Evolutionary conservation across 2,113 vertebrate genomes (phyloP).

Genomic region (Austrofundulus limnaeus): DNA sequence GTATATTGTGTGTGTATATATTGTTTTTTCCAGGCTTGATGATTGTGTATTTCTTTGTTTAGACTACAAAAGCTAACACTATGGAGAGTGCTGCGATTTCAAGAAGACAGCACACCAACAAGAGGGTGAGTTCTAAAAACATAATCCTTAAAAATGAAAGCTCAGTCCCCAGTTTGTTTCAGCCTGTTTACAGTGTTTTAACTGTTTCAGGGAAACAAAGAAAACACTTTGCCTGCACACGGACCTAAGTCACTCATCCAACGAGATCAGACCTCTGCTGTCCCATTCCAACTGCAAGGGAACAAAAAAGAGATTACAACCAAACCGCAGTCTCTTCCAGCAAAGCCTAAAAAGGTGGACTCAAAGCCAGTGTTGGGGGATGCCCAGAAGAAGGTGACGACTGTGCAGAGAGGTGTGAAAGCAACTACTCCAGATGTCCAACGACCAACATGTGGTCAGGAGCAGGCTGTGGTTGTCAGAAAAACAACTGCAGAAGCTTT

Average conservation of each 20-base stretch:
- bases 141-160: background rate
- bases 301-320: constrained; percentile 22
- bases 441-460: constrained; percentile 72
- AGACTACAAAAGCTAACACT: background rate
- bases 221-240: constrained; percentile 67
- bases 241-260: constrained; percentile 41
- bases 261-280: constrained; percentile 32
- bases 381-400: constrained; percentile 31
- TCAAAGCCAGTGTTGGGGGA: background rate
- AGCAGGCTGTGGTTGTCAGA: constrained; percentile 70
- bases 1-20: too few relatives aligned
- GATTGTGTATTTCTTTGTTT: background rate
- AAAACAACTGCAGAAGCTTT: constrained; percentile 72
- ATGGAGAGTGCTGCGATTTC: constrained; percentile 55
- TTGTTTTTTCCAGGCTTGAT: too few relatives aligned
- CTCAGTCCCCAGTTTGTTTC: background rate
- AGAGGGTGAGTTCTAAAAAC: constrained; percentile 38
- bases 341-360: constrained; percentile 9
- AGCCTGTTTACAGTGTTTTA: background rate
- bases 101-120: constrained; percentile 23
- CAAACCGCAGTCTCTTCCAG: constrained; percentile 21
- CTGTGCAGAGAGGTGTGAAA: constrained; percentile 12
- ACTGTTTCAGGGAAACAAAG: constrained; percentile 72
- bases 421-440: constrained; percentile 12
- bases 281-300: constrained; percentile 50